A percentile compares a stretch with the other conserved stretches of the same genome.
Evolutionary conservation across 2,113 vertebrate genomes (phyloP).

Genomic region (Tenrec ecaudatus): DNA sequence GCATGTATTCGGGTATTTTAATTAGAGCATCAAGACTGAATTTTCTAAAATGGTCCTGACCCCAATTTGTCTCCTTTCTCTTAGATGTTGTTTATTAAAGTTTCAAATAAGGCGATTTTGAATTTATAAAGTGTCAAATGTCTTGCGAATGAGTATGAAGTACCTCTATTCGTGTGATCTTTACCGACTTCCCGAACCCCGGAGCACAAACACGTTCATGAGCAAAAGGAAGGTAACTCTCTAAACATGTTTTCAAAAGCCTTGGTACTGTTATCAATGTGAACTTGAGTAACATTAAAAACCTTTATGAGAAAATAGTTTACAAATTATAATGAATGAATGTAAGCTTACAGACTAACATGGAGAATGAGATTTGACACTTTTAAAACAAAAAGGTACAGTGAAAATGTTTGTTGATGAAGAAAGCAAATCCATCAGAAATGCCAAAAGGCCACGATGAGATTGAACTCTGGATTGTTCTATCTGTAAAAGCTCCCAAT

Average conservation of each 20-base stretch:
- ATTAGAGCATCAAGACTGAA: neutral
- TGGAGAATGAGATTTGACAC: neutral
- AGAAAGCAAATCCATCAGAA: neutral
- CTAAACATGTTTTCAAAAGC: neutral
- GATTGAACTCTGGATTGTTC: too few species aligned
- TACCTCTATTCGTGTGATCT: neutral
- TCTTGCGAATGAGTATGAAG: neutral
- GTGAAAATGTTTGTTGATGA: neutral
- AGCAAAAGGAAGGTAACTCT: conserved; percentile 9
- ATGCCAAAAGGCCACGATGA: neutral
- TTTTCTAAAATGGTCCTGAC: conserved; percentile 2
- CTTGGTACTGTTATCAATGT: neutral
- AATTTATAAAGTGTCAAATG: neutral
- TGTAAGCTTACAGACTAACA: neutral
- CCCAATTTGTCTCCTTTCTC: neutral
- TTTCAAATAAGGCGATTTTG: neutral
- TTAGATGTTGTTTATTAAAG: conserved; percentile 8
- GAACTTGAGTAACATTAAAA: neutral
- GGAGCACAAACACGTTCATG: neutral
- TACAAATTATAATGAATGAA: neutral
- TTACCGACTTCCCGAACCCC: neutral
- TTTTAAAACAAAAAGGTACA: conserved; percentile 7
- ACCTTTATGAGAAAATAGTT: neutral
- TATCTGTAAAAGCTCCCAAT: too few species aligned
- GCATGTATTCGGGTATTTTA: neutral